Percentiles rank a stretch among this genome's conserved stretches.
Evolutionary conservation across 2,888 invertebrate species (phyloP).

Genomic region (Heliconius ethilla): DNA sequence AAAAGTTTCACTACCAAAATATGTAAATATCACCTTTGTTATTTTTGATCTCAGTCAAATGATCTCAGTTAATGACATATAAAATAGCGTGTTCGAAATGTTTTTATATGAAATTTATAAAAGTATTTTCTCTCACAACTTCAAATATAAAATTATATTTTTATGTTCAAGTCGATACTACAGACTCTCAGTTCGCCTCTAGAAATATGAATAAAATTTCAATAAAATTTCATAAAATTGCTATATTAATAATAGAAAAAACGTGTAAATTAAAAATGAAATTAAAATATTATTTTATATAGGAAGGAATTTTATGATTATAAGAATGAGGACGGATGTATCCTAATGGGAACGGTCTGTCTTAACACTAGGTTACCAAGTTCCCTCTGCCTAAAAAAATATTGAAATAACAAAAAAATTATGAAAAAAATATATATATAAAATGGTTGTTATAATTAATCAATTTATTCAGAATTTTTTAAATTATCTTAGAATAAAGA

Average conservation of each 20-base stretch:
- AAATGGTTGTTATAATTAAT: too few species aligned
- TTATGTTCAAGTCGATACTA: constrained; percentile 2
- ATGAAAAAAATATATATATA: too few species aligned
- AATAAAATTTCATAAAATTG: neutral
- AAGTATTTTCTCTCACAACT: neutral
- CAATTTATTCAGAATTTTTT: too few species aligned
- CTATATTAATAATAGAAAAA: neutral
- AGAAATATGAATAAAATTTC: neutral
- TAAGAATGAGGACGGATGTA: too few species aligned
- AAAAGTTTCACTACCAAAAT: neutral
- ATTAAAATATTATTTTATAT: neutral
- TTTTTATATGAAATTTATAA: constrained; percentile 8
- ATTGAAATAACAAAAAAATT: too few species aligned
- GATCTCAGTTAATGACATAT: neutral
- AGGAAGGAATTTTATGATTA: too few species aligned
- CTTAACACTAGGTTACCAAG: too few species aligned
- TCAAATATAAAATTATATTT: neutral
- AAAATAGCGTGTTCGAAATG: neutral
- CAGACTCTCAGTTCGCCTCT: neutral
- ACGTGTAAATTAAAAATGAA: neutral
- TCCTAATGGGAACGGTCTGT: too few species aligned
- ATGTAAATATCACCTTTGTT: neutral
- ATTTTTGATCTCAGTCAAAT: constrained; percentile 4
- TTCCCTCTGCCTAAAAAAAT: too few species aligned
- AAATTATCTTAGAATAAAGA: neutral